Percentiles rank a stretch among this genome's conserved stretches.
Conservation (phyloP, 2,888 invertebrate species). For the Miltochrista miniata region DNA sequence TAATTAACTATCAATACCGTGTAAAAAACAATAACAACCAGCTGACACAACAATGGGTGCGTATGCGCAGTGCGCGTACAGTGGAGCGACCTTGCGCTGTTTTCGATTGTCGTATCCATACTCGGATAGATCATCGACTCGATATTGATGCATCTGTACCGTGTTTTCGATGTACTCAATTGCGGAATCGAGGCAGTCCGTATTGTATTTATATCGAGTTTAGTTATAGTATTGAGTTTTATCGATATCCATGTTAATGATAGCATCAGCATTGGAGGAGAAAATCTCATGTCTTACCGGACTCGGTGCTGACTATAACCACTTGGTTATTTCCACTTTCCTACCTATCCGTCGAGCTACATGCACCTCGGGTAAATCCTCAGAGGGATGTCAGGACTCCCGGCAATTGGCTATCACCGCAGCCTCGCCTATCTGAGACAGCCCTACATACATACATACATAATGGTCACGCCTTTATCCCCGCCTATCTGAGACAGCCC, state of each 20-base stretch:
- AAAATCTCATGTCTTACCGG: too few relatives aligned
- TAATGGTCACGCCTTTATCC: too few relatives aligned
- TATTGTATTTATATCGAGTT: constrained; percentile 10
- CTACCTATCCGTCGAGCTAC: too few relatives aligned
- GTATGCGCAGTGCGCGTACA: constrained; percentile 39
- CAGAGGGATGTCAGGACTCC: too few relatives aligned
- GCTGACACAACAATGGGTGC: constrained; percentile 49
- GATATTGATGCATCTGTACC: constrained; percentile 32
- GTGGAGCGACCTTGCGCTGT: constrained; percentile 62
- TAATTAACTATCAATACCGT: constrained; percentile 35
- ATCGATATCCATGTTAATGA: too few relatives aligned
- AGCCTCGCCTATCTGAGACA: too few relatives aligned
- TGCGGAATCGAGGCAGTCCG: constrained; percentile 12
- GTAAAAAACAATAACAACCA: constrained; percentile 37
- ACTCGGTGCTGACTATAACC: too few relatives aligned
- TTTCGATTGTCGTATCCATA: constrained; percentile 38
- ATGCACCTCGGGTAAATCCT: too few relatives aligned
- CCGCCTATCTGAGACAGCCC: constrained; percentile 11
- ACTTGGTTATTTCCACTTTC: too few relatives aligned
- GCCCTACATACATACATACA: too few relatives aligned
- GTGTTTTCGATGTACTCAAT: constrained; percentile 24
- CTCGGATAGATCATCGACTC: constrained; percentile 19
- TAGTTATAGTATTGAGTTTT: neutral
- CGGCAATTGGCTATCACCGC: too few relatives aligned
- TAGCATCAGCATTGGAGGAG: too few relatives aligned